phyloP scores from a whole-genome alignment of 2,797 vertebrate genomes.

The Eulemur rubriventer region DNA sequence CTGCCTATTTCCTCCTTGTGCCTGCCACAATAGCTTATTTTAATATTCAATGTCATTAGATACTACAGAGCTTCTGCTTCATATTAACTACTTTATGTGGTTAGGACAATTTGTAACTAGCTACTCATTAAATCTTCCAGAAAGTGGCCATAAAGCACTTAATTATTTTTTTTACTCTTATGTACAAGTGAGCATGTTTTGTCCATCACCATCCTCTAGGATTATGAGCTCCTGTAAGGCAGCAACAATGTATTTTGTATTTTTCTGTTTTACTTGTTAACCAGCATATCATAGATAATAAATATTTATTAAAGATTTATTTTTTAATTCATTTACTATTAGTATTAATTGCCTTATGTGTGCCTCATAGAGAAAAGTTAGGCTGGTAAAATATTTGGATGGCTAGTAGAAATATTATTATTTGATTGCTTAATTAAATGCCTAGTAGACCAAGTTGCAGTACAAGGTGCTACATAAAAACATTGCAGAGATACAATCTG shows the following conservation, averaged over 20 bases:
- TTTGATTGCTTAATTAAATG: not conserved
- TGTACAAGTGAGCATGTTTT: not conserved
- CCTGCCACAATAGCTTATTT: not conserved
- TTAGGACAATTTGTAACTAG: not conserved
- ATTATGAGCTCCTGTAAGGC: not conserved
- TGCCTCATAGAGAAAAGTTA: not conserved
- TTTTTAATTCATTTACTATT: not conserved
- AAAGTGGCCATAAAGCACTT: not conserved
- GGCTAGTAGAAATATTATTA: not conserved
- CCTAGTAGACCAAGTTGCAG: not conserved
- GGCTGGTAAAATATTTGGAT: not conserved
- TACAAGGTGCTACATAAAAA: not conserved
- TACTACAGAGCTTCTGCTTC: not conserved
- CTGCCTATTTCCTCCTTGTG: not conserved
- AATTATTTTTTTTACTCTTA: not conserved
- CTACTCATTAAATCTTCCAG: conserved; percentile 5
- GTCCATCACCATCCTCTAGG: not conserved
- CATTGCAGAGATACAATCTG: not conserved
- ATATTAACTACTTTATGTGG: not conserved
- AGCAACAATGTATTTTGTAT: not conserved
- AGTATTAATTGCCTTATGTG: not conserved
- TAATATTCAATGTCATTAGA: not conserved
- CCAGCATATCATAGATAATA: not conserved
- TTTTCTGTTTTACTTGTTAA: not conserved
- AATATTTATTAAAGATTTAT: not conserved